These are phyloP conservation scores for Platycheirus albimanus DNA, from an alignment of 2,888 invertebrate genomes.

Conservation along the genomic window DNA sequence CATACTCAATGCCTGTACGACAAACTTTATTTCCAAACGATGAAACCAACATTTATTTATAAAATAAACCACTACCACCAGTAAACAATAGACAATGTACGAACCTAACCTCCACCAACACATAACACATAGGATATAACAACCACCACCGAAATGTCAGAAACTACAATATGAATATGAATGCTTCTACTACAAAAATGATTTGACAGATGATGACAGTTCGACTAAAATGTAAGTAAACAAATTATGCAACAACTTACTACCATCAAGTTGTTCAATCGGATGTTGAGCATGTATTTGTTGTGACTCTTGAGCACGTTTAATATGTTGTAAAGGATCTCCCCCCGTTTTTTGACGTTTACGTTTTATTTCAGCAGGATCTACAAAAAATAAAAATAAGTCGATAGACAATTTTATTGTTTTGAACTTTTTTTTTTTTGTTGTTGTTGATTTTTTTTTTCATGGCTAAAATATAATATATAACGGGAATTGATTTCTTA, in stretches of 20 bases:
- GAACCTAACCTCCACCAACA: too few relatives aligned
- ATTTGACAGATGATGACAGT: constrained; percentile 29
- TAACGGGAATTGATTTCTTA: constrained; percentile 53
- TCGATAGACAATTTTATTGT: constrained; percentile 69
- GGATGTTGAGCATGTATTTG: constrained; percentile 77
- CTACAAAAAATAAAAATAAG: constrained; percentile 81
- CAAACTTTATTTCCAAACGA: too few relatives aligned
- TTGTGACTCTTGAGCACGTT: constrained; percentile 75
- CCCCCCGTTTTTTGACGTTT: constrained; percentile 82
- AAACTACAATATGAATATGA: constrained; percentile 39
- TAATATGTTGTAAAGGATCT: constrained; percentile 82
- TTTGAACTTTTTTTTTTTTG: constrained; percentile 76
- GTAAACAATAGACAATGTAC: too few relatives aligned
- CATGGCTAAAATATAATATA: constrained; percentile 45
- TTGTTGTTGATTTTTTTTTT: constrained; percentile 36
- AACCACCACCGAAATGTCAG: constrained; percentile 22
- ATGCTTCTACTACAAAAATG: constrained; percentile 20
- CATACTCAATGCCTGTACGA: too few relatives aligned
- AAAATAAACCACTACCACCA: too few relatives aligned
- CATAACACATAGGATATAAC: neutral
- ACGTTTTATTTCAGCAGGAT: constrained; percentile 84
- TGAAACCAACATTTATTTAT: too few relatives aligned
- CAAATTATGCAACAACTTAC: constrained; percentile 78
- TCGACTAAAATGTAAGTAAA: constrained; percentile 19
- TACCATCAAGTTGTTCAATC: constrained; percentile 80